These are phyloP conservation scores for Cyanistes caeruleus DNA, from an alignment of 2,113 vertebrate genomes.

Conservation along the genomic window DNA sequence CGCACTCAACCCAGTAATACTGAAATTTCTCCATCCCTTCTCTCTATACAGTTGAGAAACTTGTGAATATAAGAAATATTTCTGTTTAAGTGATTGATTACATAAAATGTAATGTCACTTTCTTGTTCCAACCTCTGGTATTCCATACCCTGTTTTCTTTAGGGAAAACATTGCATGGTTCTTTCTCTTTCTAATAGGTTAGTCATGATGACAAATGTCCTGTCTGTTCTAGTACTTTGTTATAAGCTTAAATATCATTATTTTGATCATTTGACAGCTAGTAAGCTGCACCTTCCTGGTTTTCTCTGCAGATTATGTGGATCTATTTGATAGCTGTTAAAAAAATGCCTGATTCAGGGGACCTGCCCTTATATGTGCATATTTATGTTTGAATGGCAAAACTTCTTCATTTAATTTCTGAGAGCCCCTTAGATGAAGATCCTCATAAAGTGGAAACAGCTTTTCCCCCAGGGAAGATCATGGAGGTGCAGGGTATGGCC, in stretches of 20 bases:
- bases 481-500: neutral
- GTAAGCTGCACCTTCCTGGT: neutral
- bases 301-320: neutral
- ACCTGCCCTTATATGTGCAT: neutral
- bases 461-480: neutral
- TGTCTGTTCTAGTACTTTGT: neutral
- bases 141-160: neutral
- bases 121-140: neutral
- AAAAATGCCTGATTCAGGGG: neutral
- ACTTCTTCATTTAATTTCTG: neutral
- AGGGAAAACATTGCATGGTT: neutral
- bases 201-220: neutral
- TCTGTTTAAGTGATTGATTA: neutral
- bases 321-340: neutral
- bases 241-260: neutral
- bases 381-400: neutral
- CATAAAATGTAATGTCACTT: fast-evolving
- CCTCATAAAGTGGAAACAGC: neutral
- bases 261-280: neutral
- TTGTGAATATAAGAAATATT: neutral
- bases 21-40: neutral
- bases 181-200: neutral
- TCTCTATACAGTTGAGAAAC: neutral
- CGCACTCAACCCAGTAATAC: neutral
- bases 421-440: neutral